Evolutionary conservation across 1,140 invertebrate genomes (phyloP), one percentile per base, ranked within the genome.

Genomic region (Tetramorium simillimum): DNA sequence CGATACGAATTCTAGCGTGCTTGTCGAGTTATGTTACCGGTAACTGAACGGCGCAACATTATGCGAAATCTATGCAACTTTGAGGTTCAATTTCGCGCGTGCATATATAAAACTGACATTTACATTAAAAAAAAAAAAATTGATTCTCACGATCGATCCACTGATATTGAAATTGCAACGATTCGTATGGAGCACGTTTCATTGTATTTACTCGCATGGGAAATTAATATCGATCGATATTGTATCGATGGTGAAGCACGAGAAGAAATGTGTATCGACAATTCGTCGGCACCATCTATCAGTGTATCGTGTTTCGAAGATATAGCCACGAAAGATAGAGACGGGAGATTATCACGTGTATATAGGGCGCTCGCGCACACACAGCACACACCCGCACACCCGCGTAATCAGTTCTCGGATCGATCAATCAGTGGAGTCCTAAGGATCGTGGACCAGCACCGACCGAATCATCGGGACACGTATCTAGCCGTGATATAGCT

Each of bases 401-500:
- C 58, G 18, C 21, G 73, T 77, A 89, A 92, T 92, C 90, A 88
- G 87, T 51, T 89, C 86, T 87, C 88, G 88, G 88, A 91, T 90
- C 87, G 88, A 77, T 90, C 91, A 92, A 93, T 93, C 88, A 88
- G 89, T 85, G 65, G 51, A 86, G 81, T 86, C 72, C 86, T 86
- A 93, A 89, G 33, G 88, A 53, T 76, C 43, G 43, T 88, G 86
- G 89, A 88, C 75, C 77, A 21, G 49, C 89, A 76, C 82, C 56
- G 49, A 77, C 60, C 60, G 69, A 75, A 84, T 62, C 53, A 77
- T 88, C 81, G 56, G 33, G 65, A 89, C 63, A 70, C 65, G 87
- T 91, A 92, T 93, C 90, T 93, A 90, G 63, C 82, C 81, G 80
- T 62, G 89, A 92, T 92, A 90, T 89, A 89, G 89, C 86, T 89